These are phyloP conservation scores for Pangasianodon hypophthalmus DNA, from an alignment of 2,113 vertebrate species.

Conservation along the genomic window DNA sequence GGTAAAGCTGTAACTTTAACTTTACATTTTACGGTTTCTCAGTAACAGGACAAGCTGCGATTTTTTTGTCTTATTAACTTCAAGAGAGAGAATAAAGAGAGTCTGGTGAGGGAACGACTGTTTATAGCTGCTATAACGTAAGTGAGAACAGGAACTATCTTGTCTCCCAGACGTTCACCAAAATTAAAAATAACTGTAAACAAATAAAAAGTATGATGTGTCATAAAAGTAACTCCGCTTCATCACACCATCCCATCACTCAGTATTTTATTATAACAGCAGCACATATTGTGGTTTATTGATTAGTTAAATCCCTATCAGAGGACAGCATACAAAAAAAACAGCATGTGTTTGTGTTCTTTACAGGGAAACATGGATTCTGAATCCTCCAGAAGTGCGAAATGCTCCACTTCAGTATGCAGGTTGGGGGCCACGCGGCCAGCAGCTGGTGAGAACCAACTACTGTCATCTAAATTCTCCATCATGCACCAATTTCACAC, in stretches of 20 bases:
- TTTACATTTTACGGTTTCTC: background rate
- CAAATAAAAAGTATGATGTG: background rate
- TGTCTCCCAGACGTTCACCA: background rate
- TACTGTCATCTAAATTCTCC: background rate
- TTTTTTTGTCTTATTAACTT: background rate
- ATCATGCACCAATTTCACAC: background rate
- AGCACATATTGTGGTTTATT: background rate
- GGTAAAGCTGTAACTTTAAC: background rate
- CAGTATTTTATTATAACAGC: background rate
- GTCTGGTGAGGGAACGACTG: background rate
- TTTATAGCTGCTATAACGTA: background rate
- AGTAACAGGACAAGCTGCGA: background rate
- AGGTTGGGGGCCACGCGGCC: constrained; percentile 94
- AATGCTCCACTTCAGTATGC: constrained; percentile 93
- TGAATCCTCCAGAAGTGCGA: constrained; percentile 93
- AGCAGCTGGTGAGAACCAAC: constrained; percentile 88
- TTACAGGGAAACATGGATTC: constrained; percentile 86
- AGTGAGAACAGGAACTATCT: background rate
- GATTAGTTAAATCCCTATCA: background rate
- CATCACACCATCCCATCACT: background rate
- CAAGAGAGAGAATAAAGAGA: too few relatives aligned
- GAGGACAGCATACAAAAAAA: background rate
- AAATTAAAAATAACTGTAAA: background rate
- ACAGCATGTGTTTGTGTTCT: constrained; percentile 26
- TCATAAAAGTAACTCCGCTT: background rate